phyloP scores from a whole-genome alignment of 1,140 invertebrate genomes.

The Asobara japonica region DNA sequence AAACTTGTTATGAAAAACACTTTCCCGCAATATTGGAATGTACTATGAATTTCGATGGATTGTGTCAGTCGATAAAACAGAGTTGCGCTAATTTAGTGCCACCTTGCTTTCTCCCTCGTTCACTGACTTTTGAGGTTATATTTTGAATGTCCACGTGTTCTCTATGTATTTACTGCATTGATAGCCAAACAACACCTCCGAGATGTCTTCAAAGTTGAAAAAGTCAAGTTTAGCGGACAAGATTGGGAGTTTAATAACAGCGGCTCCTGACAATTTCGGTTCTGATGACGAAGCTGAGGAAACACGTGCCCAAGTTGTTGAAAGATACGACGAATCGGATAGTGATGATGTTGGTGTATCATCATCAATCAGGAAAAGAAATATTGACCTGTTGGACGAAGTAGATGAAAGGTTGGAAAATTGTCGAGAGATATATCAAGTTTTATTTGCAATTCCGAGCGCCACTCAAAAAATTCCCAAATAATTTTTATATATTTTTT shows the following conservation, averaged over 20 bases:
- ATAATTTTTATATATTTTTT: no score
- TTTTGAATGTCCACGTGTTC: background rate
- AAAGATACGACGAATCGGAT: slow-evolving; percentile 47
- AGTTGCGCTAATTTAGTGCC: no score
- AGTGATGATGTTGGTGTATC: slow-evolving; percentile 48
- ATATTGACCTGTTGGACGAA: slow-evolving; percentile 74
- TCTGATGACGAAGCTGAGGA: slow-evolving; percentile 68
- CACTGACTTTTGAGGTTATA: background rate
- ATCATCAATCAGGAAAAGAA: slow-evolving; percentile 73
- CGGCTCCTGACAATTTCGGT: slow-evolving; percentile 66
- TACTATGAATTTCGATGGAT: no score
- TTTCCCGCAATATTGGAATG: no score
- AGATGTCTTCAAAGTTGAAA: slow-evolving; percentile 51
- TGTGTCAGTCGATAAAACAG: no score
- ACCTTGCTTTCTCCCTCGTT: background rate
- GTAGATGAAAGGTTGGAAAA: no score
- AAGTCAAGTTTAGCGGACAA: slow-evolving; percentile 67
- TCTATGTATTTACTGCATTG: background rate
- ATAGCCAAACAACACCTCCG: background rate
- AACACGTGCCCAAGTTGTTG: slow-evolving; percentile 58
- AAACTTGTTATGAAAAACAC: no score
- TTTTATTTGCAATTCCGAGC: background rate
- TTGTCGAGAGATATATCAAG: slow-evolving; percentile 59
- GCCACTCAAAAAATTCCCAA: no score
- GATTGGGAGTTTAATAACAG: slow-evolving; percentile 69